Evolutionary conservation across 2,888 invertebrate genomes (phyloP), one percentile per base, ranked within the genome.

Genomic region (Epinotia brunnichana): DNA sequence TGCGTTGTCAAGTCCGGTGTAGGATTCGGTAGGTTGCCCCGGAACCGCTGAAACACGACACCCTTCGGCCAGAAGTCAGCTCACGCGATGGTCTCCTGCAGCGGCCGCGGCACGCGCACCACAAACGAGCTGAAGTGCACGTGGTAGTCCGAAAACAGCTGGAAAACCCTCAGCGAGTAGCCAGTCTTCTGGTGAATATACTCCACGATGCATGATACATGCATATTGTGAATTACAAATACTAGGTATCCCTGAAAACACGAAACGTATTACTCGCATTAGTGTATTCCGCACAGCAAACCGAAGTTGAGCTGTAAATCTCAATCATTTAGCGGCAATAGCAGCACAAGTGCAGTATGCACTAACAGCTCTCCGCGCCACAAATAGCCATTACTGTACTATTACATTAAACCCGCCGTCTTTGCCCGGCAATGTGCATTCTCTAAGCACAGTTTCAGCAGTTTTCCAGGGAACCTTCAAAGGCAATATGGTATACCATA

Each of bases 361-460:
- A 69, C 69, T 69, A 60, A 59, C 68, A 48, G 48, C 48, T 48
- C 48, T 4, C 48, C 48, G 41, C 21, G 39, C 69, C 69, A 69
- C 69, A 69, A 69, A 61, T 69, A 69, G 61, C 69, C 61, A 69
- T 69, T 69, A 69, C 59, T 60, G 69, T 69, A 53, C 51, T 60
- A 60, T 53, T 69, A 53, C 69, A 61, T 69, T 69, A 69, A 54
- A 59, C 35, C 53, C 24, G 68, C 48, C 59, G 48, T 68, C 29
- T 59, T 48, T 51, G 54, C 64, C 39, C 60, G 39, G 51, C 54
- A 39, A 66, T 69, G 60, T 21, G 54, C 69, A 69, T 51, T 69
- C 39, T 60, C 51, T 51, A 21, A 51, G 51, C 19, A 48, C 15
- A 11, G 11, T 56, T 21, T 13, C 13, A 21, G 54, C 19, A 56